Evolutionary conservation across 2,113 vertebrate genomes (phyloP), one percentile per base, ranked within the genome.

Genomic region (Corythornis vintsioides): DNA sequence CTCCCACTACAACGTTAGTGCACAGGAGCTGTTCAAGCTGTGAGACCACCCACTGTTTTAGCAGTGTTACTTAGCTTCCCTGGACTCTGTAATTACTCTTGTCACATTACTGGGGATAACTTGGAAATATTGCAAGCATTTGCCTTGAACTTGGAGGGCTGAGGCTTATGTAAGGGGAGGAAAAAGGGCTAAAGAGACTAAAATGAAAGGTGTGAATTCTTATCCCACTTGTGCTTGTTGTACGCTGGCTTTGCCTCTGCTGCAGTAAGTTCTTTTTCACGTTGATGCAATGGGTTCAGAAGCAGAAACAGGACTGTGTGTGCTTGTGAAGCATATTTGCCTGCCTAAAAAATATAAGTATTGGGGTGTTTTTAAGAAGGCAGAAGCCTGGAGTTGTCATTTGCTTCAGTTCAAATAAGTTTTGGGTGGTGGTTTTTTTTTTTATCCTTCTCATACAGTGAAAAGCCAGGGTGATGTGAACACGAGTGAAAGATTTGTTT

Each of bases 11-110:
- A 69, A 13, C 2, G 3, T 38, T 52, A 63, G 65, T 64, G 92
- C 59, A 72, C 79, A 85, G 87, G 35, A 91, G 79, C 66, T 77
- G 86, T 81, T 92, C 56, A 78, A 91, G 84, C 65, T 38, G 20
- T 72, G 55, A 95, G 93, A 93, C 86, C 93, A 96, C 92, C 69
- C 92, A 79, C 72, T 75, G 57, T 50, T 93, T 57, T 40, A 78
- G 61, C 50, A 66, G 50, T 77, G 67, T 89, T 87, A 57, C 72
- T 86, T 72, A 59, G 57, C 55, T 88, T 93, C 69, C 52, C 89
- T 83, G 87, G 69, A 38, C 85, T 81, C 82, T 70, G 48, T 77
- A 89, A 95, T 94, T 93, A 59, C 79, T 83, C 90, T 91, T 93
- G 89, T 94, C 89, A 80, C 74, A 31, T 95, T 90, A 79, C 75